phyloP scores from a whole-genome alignment of 2,113 vertebrate genomes.

The Mohoua ochrocephala region DNA sequence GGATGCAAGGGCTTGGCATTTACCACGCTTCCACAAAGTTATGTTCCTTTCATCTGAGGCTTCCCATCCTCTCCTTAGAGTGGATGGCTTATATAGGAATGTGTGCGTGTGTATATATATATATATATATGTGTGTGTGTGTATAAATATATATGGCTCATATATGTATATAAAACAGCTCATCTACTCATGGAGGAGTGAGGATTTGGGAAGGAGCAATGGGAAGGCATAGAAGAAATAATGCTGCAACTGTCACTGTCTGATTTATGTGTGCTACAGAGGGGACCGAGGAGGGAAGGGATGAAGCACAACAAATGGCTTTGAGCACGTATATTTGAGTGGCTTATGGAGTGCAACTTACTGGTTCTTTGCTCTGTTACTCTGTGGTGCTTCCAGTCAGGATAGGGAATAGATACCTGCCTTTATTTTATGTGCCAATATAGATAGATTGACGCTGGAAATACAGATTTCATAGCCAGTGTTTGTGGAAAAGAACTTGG shows the following conservation, averaged over 20 bases:
- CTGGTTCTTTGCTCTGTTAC: not conserved
- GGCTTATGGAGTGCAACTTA: not conserved
- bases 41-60: not conserved
- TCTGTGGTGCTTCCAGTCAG: not conserved
- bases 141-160: not conserved
- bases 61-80: not conserved
- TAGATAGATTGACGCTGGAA: not conserved
- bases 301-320: not conserved
- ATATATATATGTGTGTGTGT: no score
- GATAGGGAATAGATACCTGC: not conserved
- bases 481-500: not conserved
- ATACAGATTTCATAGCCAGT: not conserved
- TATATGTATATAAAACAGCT: not conserved
- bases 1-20: not conserved
- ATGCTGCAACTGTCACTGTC: not conserved
- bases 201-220: not conserved
- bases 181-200: not conserved
- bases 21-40: not conserved
- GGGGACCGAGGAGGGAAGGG: not conserved
- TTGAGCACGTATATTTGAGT: not conserved
- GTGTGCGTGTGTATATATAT: accelerated
- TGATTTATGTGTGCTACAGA: not conserved
- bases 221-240: not conserved
- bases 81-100: not conserved
- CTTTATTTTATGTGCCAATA: not conserved